Conservation (phyloP, 2,797 vertebrate genomes). For the Cynopterus sphinx region DNA sequence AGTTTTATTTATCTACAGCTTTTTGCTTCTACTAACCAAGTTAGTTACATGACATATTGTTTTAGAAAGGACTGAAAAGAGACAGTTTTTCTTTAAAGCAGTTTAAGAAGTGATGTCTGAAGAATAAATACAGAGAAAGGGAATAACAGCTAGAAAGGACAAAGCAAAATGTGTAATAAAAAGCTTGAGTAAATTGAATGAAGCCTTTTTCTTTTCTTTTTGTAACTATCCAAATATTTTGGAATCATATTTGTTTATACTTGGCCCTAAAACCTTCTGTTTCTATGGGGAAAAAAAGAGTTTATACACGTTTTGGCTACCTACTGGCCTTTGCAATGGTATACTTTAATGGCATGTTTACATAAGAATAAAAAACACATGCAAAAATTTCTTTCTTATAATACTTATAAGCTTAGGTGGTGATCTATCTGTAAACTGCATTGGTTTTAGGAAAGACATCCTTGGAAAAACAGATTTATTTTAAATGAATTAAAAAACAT, state of each 20-base stretch:
- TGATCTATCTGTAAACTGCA: too few species aligned
- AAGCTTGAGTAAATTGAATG: background rate
- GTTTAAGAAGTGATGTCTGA: background rate
- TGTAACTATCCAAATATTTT: background rate
- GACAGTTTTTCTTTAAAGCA: background rate
- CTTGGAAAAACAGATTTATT: constrained; percentile 39
- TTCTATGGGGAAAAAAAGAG: constrained; percentile 17
- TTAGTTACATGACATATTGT: background rate
- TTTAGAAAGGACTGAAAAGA: constrained; percentile 12
- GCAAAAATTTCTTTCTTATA: constrained; percentile 4
- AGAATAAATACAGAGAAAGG: background rate
- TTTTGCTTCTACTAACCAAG: background rate
- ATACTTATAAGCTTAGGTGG: constrained; percentile 2
- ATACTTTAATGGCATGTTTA: constrained; percentile 49
- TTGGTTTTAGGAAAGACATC: background rate
- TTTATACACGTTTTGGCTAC: background rate
- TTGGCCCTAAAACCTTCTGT: background rate
- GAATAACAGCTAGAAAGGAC: background rate
- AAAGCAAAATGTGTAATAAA: background rate
- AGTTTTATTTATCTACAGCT: background rate
- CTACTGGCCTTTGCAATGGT: background rate
- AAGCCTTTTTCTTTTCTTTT: background rate
- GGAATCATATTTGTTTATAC: background rate
- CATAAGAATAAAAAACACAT: constrained; percentile 56
- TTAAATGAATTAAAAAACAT: constrained; percentile 7